Evolutionary conservation across 2,113 vertebrate genomes (phyloP), one percentile per base, ranked within the genome.

Genomic region (Bathybates hornii): DNA sequence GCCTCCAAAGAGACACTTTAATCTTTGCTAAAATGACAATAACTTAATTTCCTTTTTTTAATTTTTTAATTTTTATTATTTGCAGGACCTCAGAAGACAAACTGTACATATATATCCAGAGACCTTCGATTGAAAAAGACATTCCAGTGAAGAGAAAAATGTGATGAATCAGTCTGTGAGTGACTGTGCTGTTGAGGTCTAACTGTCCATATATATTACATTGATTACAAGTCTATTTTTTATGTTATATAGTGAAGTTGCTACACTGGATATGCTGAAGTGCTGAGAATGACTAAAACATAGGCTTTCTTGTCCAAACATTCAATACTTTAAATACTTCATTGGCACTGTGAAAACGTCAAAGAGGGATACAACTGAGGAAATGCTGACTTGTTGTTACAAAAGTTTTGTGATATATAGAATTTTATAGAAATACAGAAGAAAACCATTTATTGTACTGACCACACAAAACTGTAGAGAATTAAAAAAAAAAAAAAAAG

Each of bases 261-360:
- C 32, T 56, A 53, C 29, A 85, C 56, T 61, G 73, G 81, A 17
- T n/a, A 66, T 52, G 43, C 32, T 66, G 52, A 76, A 36, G 82
- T 59, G 48, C 34, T 81, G 50, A 54, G 14, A 41, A 78, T 81
- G 52, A 91, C 76, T 80, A 80, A 84, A 87, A 90, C 21, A 78
- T 29, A 32, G 45, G 5, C 11, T 50, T 76, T 59, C 17, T 79
- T 80, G 48, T 90, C 32, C 53, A 83, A 89, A 89, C 63, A 83
- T 88, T 89, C 86, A 90, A 83, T 82, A 87, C 68, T 91, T 92
- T 21, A 90, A 90, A 83, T 82, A 87, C 78, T 91, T 92, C 24
- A 90, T 89, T 92, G 94, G 93, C 91, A 93, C 86, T 52, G 38
- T 81, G 61, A 91, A 91, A 86, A 85, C 19, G 48, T 38, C 6